Base-by-base conservation (phyloP, 2,113 vertebrate species). In the Isichthys henryi region DNA sequence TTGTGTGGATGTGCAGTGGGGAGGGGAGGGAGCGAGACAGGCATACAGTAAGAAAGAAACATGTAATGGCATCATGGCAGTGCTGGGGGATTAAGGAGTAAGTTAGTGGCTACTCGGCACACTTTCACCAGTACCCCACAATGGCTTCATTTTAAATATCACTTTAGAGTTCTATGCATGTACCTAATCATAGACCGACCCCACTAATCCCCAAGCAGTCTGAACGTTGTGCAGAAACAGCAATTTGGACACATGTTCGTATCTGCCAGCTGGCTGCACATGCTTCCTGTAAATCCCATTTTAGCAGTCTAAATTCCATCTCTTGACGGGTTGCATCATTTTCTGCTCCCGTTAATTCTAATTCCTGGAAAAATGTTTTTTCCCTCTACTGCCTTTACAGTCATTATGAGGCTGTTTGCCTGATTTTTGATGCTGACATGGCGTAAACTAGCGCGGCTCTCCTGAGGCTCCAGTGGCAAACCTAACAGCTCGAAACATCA, bases 1-100 rank as follows among this genome's bases (percentile, higher is more conserved):
- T 90, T 92, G 90, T 89, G 89, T 91, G 86, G 56, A 52, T 46
- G 88, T 88, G 21, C 31, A 90, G 66, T 90, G 90, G 56, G 52
- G 56, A 49, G 66, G 87, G 58, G 62, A 35, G 27, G 43, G 80
- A 9, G 43, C 3, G 80, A 46, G 39, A n/a, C 46, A 86, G 48
- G 35, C 74, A 43, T 80, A 43, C 74, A 80, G 83, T 86, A 50
- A 86, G 48, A 50, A 27, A 87, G 50, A 31, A 31, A 35, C 85
- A 84, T 56, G 85, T 56, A 31, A 39, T 46, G 45, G 49, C 50
- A 56, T 87, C 50, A 31, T 48, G 27, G 27, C 50, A 87, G 48
- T 19, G n/a, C 48, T 87, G 48, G 13, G 15, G 85, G 13, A 23
- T 9, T 39, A 31, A 39, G 46, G n/a, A 56, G 50, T 27, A 19